Base-by-base conservation (phyloP, 1,140 invertebrate genomes). In the Macrobrachium nipponense region DNA sequence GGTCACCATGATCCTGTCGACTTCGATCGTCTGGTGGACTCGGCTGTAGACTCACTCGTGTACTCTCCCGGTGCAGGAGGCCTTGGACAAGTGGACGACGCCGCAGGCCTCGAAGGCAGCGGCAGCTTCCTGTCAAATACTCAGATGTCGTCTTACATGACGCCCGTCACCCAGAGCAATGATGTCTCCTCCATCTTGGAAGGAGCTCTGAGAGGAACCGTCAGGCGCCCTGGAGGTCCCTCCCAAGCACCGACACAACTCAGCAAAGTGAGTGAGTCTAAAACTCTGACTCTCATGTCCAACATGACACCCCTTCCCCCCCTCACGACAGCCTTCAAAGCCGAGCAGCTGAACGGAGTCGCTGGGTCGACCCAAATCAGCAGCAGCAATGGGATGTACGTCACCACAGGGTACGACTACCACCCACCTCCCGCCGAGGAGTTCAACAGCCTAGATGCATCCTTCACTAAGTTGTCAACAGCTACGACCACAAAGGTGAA, bases 221-320 rank as follows among this genome's bases (percentile, higher is more conserved):
- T 89, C 17, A 64, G 86, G 44, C 73, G 87, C 68, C 81, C 87
- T 4, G 86, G 66, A 18, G 86, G 84, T 59, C 79, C 82, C 15
- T 59, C 82, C 12, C 82, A 81, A 51, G 68, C 51, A 75, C 51
- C 27, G 36, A 87, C 60, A 27, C 59, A 70, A 20, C 62, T 73
- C 76, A 86, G 23, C n/a, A 77, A 60, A 73, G 75, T 73, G 10
- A 61, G 70, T n/a, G 81, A 81, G 51, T 73, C 79, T 58, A 88
- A 87, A 86, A 89, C 87, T 5, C 80, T 88, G 14, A 88, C 87
- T 1, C 75, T 87, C 0, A 87, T 87, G 85, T 87, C 82, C 15
- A 88, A 89, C 59, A 88, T 89, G 87, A 89, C 88, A 0, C 89
- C 87, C 36, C 82, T 89, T 10, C 87, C 89, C 11, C 87, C 88